Evolutionary conservation across 2,888 invertebrate genomes (phyloP), one percentile per base, ranked within the genome.

Genomic region (Mycalesis mineus): DNA sequence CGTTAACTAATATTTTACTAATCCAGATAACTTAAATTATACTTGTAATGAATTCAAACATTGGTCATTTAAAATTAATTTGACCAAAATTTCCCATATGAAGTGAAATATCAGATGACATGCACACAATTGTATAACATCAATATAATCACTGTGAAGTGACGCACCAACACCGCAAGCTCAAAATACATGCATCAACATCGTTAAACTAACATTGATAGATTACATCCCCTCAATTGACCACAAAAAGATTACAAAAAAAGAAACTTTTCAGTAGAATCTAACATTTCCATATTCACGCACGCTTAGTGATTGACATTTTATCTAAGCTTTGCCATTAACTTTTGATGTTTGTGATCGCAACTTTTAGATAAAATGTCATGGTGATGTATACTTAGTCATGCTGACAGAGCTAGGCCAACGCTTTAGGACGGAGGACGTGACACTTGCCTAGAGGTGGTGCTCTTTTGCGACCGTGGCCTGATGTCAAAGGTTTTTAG

Each of bases 401-500:
- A 80, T 77, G 77, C 77, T 75, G 68, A 62, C 55, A 68, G 90
- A 96, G 95, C 77, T 80, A 94, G 94, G 70, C 96, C 95, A 73
- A 77, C 77, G 73, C 76, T 74, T 71, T 72, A 74, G 64, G 70
- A 72, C 74, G 71, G 72, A 75, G 64, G 71, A 72, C 75, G 71
- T 72, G 73, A 78, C 76, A 89, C 88, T 89, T 89, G 88, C 88
- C 88, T 89, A 87, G 76, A 70, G 68, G 72, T 73, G 77, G 70
- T 74, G 77, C 72, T 73, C 75, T 80, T 86, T 78, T 84, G 84
- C 49, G 84, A 75, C 74, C 84, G 83, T 42, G 83, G 83, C 75
- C 84, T 84, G 69, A 84, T 84, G 71, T 87, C 85, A 75, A 80
- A 80, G 66, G 77, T 68, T 77, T 75, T 86, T 82, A 85, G 84